phyloP scores from a whole-genome alignment of 23 tunicate genomes.

The Oikopleura vanhoeffeni region DNA sequence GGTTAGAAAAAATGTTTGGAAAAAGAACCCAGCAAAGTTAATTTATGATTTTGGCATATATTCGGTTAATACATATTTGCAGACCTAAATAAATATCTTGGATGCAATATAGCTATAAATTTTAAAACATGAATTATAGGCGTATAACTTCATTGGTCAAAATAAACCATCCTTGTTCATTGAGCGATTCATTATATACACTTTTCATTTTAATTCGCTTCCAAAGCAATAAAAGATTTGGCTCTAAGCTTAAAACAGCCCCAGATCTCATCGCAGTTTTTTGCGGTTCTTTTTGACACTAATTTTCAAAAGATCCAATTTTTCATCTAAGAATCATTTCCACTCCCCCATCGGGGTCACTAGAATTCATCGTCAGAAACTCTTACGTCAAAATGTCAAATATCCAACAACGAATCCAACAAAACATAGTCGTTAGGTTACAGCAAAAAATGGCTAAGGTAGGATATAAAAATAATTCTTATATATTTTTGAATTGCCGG shows the following conservation, averaged over 20 bases:
- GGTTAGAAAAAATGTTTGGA: no score
- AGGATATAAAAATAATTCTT: no score
- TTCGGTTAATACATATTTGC: no score
- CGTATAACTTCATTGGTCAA: no score
- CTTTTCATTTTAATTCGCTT: background rate
- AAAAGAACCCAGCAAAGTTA: no score
- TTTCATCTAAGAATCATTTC: background rate
- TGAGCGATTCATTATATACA: background rate
- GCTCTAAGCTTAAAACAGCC: background rate
- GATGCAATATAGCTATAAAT: no score
- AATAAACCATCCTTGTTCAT: background rate
- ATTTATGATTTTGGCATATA: no score
- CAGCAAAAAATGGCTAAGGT: constrained; percentile 12
- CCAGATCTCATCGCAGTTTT: background rate
- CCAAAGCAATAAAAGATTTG: background rate
- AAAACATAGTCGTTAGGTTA: background rate
- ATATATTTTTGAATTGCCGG: no score
- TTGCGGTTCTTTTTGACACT: background rate
- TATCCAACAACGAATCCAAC: background rate
- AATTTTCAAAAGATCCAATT: background rate
- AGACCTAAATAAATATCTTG: no score
- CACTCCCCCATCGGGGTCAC: background rate
- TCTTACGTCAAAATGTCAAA: constrained; percentile 3
- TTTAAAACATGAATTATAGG: no score
- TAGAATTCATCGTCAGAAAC: background rate